These are phyloP conservation scores for Monarcha castaneiventris DNA, from an alignment of 2,113 vertebrate genomes.

Conservation along the genomic window DNA sequence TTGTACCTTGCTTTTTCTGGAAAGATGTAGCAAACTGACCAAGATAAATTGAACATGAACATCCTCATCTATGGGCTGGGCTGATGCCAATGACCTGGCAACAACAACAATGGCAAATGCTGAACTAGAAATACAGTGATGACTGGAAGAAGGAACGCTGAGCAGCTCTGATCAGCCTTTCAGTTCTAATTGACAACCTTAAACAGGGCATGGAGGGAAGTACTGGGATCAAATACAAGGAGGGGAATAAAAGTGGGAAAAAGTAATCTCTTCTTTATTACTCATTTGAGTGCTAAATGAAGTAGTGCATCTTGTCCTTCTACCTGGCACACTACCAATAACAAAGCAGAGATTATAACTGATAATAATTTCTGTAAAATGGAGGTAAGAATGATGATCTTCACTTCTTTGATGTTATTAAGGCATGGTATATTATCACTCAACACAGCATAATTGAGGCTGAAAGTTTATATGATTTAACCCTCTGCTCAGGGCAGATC, in stretches of 20 bases:
- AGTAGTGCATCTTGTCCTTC: neutral
- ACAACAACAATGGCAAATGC: neutral
- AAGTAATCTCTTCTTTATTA: neutral
- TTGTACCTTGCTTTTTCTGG: neutral
- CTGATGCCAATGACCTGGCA: neutral
- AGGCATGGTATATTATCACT: neutral
- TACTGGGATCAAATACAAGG: neutral
- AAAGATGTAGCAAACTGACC: neutral
- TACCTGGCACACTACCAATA: neutral
- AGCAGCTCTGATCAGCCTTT: neutral
- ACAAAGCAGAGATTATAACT: neutral
- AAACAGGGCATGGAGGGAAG: neutral
- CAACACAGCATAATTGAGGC: neutral
- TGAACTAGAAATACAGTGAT: neutral
- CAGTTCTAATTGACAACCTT: neutral
- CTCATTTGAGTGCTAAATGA: neutral
- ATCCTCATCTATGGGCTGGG: neutral
- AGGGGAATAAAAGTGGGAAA: neutral
- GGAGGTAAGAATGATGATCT: neutral
- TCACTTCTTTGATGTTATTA: neutral
- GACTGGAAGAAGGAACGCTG: neutral
- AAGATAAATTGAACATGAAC: neutral
- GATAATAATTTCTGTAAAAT: neutral
- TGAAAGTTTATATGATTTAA: neutral
- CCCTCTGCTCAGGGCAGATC: neutral